Percentiles rank a stretch among this genome's conserved stretches.
Evolutionary conservation across 2,888 invertebrate species (phyloP).

Genomic region (Nebria brevicollis): DNA sequence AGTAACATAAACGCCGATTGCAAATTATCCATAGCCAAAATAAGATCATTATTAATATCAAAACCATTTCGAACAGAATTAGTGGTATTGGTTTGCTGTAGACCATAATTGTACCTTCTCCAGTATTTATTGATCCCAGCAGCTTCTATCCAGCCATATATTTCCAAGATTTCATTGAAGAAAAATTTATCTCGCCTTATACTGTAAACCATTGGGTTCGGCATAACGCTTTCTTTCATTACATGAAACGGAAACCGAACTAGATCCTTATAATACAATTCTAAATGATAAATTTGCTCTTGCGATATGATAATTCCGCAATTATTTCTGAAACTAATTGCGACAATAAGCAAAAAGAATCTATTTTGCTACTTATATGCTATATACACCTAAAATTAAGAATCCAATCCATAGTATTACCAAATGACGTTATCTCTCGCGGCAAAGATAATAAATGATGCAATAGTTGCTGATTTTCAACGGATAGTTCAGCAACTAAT

Average conservation of each 20-base stretch:
- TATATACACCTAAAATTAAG: constrained; percentile 23
- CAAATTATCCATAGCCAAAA: neutral
- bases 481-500: constrained; percentile 7
- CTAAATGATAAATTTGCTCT: constrained; percentile 5
- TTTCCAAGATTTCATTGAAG: neutral
- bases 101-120: neutral
- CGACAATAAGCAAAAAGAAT: neutral
- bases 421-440: constrained; percentile 23
- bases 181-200: constrained; percentile 3
- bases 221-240: constrained; percentile 3
- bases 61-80: neutral
- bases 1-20: constrained; percentile 2
- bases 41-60: neutral
- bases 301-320: neutral
- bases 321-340: neutral
- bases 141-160: neutral
- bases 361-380: neutral
- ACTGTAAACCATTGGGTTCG: neutral
- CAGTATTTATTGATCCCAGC: neutral
- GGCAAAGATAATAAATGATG: constrained; percentile 27
- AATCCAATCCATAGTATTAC: constrained; percentile 34
- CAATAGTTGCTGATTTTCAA: constrained; percentile 17
- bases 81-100: neutral
- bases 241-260: neutral
- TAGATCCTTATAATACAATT: neutral